Evolutionary conservation across 2,797 vertebrate genomes (phyloP).

Genomic region (Chelmon rostratus): DNA sequence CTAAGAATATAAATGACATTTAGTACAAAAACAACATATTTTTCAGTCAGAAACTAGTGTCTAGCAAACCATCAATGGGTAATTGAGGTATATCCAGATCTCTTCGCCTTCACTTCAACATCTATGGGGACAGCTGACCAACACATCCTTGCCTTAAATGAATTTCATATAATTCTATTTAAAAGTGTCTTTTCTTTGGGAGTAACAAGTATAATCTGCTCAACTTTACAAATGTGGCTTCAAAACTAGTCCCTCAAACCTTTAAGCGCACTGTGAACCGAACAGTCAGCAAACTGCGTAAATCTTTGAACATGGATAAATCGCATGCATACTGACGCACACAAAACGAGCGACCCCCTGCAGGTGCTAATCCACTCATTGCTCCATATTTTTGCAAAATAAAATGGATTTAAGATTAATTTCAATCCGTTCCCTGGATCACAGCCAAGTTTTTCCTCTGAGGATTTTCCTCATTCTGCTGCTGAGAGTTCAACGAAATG

Average conservation of each 20-base stretch:
- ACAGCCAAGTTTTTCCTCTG: background rate
- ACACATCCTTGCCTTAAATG: background rate
- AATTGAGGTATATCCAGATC: background rate
- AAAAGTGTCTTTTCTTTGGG: background rate
- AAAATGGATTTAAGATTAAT: background rate
- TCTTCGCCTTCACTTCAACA: background rate
- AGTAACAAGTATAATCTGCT: background rate
- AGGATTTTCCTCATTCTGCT: background rate
- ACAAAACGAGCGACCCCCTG: background rate
- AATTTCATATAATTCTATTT: background rate
- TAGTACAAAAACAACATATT: background rate
- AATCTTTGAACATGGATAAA: background rate
- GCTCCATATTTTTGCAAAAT: constrained; percentile 7
- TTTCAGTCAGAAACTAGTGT: background rate
- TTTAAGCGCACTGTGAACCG: background rate
- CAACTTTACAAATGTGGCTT: background rate
- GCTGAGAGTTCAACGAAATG: background rate
- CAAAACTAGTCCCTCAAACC: background rate
- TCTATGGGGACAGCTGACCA: background rate
- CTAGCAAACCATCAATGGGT: background rate
- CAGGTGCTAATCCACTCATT: background rate
- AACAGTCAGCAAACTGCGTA: background rate
- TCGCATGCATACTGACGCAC: background rate
- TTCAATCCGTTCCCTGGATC: background rate
- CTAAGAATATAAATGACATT: background rate